Base-by-base conservation (phyloP, 2,888 invertebrate species). In the Netelia fuscicornis region DNA sequence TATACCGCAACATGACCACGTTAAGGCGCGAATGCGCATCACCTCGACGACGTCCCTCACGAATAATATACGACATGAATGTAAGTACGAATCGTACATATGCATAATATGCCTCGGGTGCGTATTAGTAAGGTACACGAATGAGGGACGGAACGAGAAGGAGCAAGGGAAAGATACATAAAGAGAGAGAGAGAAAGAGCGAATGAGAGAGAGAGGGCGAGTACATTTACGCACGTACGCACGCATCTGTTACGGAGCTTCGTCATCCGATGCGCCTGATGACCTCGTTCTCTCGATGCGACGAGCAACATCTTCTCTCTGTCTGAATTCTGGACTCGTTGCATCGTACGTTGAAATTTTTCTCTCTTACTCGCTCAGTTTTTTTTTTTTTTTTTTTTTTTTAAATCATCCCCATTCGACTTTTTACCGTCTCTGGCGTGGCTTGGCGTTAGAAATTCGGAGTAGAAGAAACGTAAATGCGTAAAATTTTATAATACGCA, bases 201-300 rank as follows among this genome's bases (percentile, higher is more conserved):
- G 30, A 30, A 5, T 5, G 30, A 30, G 30, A 30, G 30, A 30
- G 30, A 30, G 30, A 30, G 30, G 30, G 60, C 17, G 68, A 78
- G 60, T 58, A 68, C 44, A 62, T 10, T 64, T 62, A 56, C 71
- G 48, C 67, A 13, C 23, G 30, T 42, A 60, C 52, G 52, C 20
- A 54, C 23, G 52, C 76, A 70, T 82, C 70, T 56, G 68, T 70
- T 64, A 64, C 76, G 81, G 13, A 70, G 68, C 67, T 62, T 20
- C 42, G 25, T 58, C 30, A 42, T 70, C 78, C 70, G 30, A 81
- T 48, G 56, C 42, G 81, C 71, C 64, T 77, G 77, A 77, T 82
- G 77, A 82, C 77, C 82, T 82, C 82, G 82, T 82, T 82, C 65
- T 71, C 56, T 79, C 42, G 56, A 64, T 71, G 71, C 64, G 62